phyloP scores from a whole-genome alignment of 2,113 vertebrate genomes.

The Thamnophis sirtalis region DNA sequence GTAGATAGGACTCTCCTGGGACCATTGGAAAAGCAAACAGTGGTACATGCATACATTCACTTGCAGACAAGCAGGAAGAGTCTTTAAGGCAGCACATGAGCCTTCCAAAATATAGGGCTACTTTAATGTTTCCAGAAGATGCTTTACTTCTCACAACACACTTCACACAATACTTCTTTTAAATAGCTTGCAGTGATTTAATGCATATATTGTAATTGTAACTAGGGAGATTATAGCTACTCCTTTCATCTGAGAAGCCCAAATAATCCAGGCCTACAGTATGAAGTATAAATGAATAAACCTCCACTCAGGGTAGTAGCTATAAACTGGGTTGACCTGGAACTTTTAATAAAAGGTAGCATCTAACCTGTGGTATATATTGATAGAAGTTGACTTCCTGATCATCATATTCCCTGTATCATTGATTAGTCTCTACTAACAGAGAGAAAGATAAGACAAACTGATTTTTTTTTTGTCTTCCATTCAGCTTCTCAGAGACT shows the following conservation, averaged over 20 bases:
- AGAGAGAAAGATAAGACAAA: not conserved
- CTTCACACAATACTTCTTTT: not conserved
- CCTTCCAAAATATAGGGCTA: not conserved
- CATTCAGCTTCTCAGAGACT: not conserved
- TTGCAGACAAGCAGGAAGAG: not conserved
- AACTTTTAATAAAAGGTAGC: not conserved
- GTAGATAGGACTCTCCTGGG: not conserved
- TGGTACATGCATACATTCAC: not conserved
- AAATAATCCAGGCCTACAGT: not conserved
- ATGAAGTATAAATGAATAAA: not conserved
- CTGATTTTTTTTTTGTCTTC: not conserved
- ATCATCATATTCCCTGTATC: not conserved
- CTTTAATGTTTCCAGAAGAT: not conserved
- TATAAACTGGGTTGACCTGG: not conserved
- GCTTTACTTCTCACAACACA: not conserved
- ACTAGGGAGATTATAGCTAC: not conserved
- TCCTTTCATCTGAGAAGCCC: not conserved
- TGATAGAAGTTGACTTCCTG: not conserved
- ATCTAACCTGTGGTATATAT: not conserved
- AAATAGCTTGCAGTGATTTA: not conserved
- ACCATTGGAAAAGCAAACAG: not conserved
- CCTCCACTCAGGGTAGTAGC: not conserved
- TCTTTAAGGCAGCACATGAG: not conserved
- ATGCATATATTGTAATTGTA: not conserved
- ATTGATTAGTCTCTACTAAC: not conserved